Percentiles rank a stretch among this genome's conserved stretches.
phyloP scores from a whole-genome alignment of 2,113 vertebrate genomes.

The Actenoides hombroni region DNA sequence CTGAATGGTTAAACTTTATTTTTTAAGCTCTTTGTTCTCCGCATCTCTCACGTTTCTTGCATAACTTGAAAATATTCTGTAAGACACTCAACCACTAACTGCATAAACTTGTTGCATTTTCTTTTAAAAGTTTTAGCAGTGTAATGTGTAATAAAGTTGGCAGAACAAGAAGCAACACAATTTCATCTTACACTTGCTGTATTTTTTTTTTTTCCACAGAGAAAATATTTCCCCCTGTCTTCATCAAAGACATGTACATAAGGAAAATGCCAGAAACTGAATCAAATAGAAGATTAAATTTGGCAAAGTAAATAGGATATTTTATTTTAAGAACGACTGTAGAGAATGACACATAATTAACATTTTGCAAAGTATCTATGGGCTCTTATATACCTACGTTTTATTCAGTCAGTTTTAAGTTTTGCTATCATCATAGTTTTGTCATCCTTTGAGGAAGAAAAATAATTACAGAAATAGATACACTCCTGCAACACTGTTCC shows the following conservation, averaged over 20 bases:
- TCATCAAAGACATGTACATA: background rate
- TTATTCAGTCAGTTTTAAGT: background rate
- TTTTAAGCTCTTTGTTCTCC: background rate
- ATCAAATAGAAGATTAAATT: background rate
- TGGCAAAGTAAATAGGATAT: background rate
- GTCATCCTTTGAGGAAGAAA: background rate
- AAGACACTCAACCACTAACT: background rate
- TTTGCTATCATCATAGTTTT: background rate
- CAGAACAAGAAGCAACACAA: background rate
- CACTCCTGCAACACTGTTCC: background rate
- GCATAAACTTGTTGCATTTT: conserved; percentile 19
- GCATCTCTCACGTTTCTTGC: background rate
- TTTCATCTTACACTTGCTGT: accelerated
- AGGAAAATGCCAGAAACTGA: background rate
- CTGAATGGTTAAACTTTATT: background rate
- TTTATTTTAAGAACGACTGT: background rate
- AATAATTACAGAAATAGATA: background rate
- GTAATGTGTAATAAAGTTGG: background rate
- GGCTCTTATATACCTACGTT: background rate
- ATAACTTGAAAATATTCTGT: background rate
- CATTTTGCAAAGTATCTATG: background rate
- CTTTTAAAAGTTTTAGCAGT: background rate
- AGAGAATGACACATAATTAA: background rate
- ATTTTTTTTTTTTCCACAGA: background rate
- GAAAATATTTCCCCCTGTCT: background rate